Evolutionary conservation across 2,113 vertebrate species (phyloP).

Genomic region (Centropristis striata): DNA sequence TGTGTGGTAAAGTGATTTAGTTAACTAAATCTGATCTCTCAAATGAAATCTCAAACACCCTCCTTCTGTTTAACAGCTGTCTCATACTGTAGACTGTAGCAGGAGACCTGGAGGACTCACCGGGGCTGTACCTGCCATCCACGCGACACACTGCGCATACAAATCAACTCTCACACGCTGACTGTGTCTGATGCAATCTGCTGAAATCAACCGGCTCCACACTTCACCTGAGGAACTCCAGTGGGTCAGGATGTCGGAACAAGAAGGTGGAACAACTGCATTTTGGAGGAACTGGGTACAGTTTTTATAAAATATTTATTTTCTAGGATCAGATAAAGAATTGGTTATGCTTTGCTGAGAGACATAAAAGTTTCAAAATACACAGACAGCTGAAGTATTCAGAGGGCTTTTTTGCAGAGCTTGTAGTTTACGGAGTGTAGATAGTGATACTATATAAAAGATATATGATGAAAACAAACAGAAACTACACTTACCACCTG

Average conservation of each 20-base stretch:
- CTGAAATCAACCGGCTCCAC: constrained; percentile 46
- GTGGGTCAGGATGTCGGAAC: constrained; percentile 14
- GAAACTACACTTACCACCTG: too few species aligned
- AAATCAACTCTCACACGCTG: constrained; percentile 16
- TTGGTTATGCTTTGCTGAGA: background rate
- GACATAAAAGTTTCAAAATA: background rate
- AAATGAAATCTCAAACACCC: background rate
- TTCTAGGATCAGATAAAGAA: background rate
- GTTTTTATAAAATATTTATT: constrained; percentile 3
- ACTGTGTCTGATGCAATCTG: constrained; percentile 63
- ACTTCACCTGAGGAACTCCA: constrained; percentile 6
- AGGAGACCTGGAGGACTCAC: background rate
- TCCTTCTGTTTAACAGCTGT: background rate
- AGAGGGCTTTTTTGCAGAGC: background rate
- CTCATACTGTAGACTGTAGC: constrained; percentile 10
- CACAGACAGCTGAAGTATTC: background rate
- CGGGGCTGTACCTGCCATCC: background rate
- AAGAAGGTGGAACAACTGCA: background rate
- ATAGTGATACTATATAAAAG: background rate
- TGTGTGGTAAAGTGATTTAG: background rate
- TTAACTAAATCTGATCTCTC: background rate
- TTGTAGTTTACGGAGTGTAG: background rate
- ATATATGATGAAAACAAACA: background rate
- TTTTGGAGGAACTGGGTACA: background rate
- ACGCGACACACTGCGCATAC: constrained; percentile 10